Base-by-base conservation (phyloP, 2,113 vertebrate genomes). In the Phyllostomus hastatus region DNA sequence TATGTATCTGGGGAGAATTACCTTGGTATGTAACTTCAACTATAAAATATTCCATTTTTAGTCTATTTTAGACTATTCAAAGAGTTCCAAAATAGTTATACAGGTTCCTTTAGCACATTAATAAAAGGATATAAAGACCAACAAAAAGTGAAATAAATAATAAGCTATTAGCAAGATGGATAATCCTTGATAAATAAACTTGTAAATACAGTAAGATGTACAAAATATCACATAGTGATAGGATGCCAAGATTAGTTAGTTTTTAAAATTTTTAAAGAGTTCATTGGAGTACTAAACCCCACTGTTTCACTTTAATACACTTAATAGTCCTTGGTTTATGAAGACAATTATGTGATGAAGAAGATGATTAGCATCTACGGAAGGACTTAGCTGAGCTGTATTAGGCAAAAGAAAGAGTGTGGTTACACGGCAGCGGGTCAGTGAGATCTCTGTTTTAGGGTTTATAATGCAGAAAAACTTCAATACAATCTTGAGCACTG, bases 141-240 rank as follows among this genome's bases (percentile, higher is more conserved):
- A 98, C 97, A 99, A 98, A 99, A 98, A 98, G 98, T 98, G 98
- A 99, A 99, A 99, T 99, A 99, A 99, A 99, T 99, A 99, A 98
- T 98, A 99, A 98, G 99, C 98, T 98, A 99, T 99, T 99, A 99
- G 98, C 98, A 99, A 99, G 98, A 99, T 98, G 98, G 98, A 98
- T 99, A 99, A 98, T 98, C 98, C 98, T 99, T 98, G 99, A 99
- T 98, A 99, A 99, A 99, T 99, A 99, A 99, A 99, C 98, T 99
- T 98, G 99, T 99, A 99, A 99, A 99, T 99, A 99, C 99, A 99
- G 99, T 99, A 99, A 99, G 99, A 99, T 99, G 99, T 99, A 99
- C 99, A 99, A 99, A 99, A 99, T 99, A 99, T 99, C 99, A 99
- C 99, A 99, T 99, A 99, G 99, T 99, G 99, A 99, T 99, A 99